Evolutionary conservation across 1,140 invertebrate genomes (phyloP).

Genomic region (Achroia grisella): DNA sequence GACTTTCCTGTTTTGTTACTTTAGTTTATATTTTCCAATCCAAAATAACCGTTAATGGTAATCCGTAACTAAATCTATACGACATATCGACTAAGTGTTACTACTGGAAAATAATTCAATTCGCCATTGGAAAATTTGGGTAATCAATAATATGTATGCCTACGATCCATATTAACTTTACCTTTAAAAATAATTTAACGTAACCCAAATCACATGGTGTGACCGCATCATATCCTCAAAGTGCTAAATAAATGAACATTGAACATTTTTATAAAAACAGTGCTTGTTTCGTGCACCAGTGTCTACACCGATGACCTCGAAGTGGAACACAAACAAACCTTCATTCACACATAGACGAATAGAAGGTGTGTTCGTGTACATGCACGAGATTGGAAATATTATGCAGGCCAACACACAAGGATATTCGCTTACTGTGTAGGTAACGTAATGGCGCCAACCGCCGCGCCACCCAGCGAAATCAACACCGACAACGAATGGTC

Average conservation of each 20-base stretch:
- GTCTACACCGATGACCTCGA: conserved; percentile 55
- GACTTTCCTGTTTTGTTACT: too few relatives aligned
- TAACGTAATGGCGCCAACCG: conserved; percentile 29
- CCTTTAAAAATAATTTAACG: conserved; percentile 31
- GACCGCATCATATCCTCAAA: not conserved
- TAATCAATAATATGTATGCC: too few relatives aligned
- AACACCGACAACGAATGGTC: conserved; percentile 50
- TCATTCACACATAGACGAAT: conserved; percentile 26
- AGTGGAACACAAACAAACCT: conserved; percentile 35
- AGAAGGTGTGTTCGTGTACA: conserved; percentile 55
- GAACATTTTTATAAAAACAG: conserved; percentile 27
- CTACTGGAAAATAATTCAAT: too few relatives aligned
- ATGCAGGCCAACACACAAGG: conserved; percentile 34
- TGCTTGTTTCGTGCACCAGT: conserved; percentile 26
- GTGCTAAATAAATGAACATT: conserved; percentile 30
- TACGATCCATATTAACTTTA: conserved; percentile 12
- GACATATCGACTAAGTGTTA: too few relatives aligned
- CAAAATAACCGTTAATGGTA: too few relatives aligned
- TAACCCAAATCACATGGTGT: too few relatives aligned
- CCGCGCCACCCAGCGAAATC: conserved; percentile 60
- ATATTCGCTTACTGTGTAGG: conserved; percentile 16
- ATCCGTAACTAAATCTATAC: too few relatives aligned
- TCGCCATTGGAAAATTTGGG: too few relatives aligned
- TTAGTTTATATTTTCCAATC: too few relatives aligned
- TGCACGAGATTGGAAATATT: conserved; percentile 31